Conservation (phyloP, 2,797 vertebrate genomes). For the Syncerus caffer region DNA sequence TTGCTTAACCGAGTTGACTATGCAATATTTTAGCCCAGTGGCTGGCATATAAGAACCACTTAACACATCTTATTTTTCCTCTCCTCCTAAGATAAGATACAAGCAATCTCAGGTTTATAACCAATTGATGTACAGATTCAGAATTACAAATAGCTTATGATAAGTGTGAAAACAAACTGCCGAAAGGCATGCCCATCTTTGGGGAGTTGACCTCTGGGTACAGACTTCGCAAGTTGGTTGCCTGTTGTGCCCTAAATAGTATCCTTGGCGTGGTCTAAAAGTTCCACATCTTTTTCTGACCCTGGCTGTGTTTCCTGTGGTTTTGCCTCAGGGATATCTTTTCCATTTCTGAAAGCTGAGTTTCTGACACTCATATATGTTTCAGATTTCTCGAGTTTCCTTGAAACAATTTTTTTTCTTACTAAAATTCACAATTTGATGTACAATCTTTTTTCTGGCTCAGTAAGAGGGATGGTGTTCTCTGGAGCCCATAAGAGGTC, state of each 20-base stretch:
- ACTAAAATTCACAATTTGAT: background rate
- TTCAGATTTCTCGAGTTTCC: constrained; percentile 33
- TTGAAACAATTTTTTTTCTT: constrained; percentile 40
- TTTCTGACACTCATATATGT: constrained; percentile 47
- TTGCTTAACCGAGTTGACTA: background rate
- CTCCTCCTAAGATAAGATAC: background rate
- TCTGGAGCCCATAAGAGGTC: background rate
- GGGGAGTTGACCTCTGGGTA: background rate
- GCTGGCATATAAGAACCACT: background rate
- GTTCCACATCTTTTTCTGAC: background rate
- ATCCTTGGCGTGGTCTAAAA: background rate
- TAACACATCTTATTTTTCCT: background rate
- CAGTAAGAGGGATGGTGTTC: background rate
- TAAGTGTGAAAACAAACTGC: background rate
- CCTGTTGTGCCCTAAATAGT: background rate
- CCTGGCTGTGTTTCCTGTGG: background rate
- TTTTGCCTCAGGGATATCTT: constrained; percentile 37
- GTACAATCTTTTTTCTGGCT: constrained; percentile 4
- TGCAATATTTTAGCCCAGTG: background rate
- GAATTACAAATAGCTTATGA: background rate
- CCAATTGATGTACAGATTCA: background rate
- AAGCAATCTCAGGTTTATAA: background rate
- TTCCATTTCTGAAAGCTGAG: constrained; percentile 37
- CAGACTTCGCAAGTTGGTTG: background rate
- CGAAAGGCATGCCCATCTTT: background rate